These are phyloP conservation scores for Rattus rattus DNA, from an alignment of 2,113 vertebrate species.

Conservation along the genomic window DNA sequence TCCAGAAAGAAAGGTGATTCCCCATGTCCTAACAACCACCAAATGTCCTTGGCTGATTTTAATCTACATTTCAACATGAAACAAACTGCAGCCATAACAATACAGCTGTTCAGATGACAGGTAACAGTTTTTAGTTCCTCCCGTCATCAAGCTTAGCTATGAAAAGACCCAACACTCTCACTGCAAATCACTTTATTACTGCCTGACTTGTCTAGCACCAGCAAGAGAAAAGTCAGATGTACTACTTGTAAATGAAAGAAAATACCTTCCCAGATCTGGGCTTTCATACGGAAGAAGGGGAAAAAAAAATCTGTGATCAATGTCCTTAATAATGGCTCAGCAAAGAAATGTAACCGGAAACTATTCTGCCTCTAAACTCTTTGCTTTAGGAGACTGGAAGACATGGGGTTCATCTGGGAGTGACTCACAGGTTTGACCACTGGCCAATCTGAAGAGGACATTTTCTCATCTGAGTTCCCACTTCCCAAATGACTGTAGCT, in stretches of 20 bases:
- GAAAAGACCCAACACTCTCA: neutral
- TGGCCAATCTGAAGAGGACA: neutral
- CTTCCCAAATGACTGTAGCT: neutral
- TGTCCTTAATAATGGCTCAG: neutral
- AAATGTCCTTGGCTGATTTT: neutral
- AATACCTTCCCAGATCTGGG: neutral
- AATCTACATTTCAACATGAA: neutral
- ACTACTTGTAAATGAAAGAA: neutral
- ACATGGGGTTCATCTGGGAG: neutral
- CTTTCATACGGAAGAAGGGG: neutral
- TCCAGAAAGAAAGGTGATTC: neutral
- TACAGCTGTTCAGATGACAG: neutral
- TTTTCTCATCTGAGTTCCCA: neutral
- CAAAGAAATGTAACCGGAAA: neutral
- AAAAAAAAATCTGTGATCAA: neutral
- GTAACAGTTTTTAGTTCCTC: neutral
- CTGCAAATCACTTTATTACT: neutral
- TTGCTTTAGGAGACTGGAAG: neutral
- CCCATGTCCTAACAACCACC: neutral
- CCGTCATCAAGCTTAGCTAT: neutral
- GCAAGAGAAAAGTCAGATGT: neutral
- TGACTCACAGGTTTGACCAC: neutral
- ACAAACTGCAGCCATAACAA: neutral
- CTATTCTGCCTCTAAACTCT: neutral
- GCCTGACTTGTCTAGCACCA: neutral